Conservation (phyloP, 2,113 vertebrate genomes). For the Thermophis baileyi region DNA sequence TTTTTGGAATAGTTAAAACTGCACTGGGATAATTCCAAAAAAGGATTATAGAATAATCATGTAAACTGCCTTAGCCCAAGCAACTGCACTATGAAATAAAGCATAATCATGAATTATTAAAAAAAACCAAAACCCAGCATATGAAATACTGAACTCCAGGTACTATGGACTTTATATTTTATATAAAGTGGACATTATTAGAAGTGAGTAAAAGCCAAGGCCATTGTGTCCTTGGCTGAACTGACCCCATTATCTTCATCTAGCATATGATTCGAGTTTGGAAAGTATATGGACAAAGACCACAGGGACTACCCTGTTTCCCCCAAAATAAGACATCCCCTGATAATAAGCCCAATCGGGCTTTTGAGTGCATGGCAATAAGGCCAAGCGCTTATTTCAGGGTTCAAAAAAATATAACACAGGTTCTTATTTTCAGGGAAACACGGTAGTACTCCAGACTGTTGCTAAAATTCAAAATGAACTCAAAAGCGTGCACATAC, state of each 20-base stretch:
- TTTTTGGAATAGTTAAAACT: constrained; percentile 1
- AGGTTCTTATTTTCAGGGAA: too few relatives aligned
- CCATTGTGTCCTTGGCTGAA: neutral
- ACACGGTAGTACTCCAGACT: neutral
- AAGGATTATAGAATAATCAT: neutral
- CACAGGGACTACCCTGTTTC: too few relatives aligned
- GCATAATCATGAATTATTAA: neutral
- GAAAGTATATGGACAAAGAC: neutral
- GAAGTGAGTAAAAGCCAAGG: neutral
- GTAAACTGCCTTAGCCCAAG: neutral
- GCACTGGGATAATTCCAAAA: neutral
- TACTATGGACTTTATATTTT: neutral
- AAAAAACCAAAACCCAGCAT: neutral
- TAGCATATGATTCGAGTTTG: neutral
- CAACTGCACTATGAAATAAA: neutral
- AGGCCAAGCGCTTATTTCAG: too few relatives aligned
- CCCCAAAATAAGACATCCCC: too few relatives aligned
- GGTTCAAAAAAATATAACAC: too few relatives aligned
- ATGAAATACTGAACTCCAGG: neutral
- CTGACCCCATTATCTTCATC: neutral
- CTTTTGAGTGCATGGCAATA: too few relatives aligned
- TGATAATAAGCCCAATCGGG: too few relatives aligned
- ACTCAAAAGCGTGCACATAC: neutral
- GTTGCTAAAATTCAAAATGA: neutral
- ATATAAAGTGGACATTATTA: neutral